These are phyloP conservation scores for Strix aluco DNA, from an alignment of 2,113 vertebrate genomes.

Conservation along the genomic window DNA sequence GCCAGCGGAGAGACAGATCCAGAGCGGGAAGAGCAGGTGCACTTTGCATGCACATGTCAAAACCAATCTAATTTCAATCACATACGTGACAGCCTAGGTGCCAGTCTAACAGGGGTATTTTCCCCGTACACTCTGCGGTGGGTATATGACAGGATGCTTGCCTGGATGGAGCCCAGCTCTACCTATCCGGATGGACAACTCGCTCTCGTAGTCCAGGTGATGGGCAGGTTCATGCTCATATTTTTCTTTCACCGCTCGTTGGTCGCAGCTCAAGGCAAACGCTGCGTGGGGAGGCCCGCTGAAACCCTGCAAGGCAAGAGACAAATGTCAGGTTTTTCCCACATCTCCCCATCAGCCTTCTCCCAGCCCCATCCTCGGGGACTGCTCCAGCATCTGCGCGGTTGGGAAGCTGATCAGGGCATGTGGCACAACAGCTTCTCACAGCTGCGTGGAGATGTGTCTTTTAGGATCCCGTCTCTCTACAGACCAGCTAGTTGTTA, in stretches of 20 bases:
- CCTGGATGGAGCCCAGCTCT: conserved; percentile 87
- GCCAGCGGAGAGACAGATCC: background rate
- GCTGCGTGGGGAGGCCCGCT: conserved; percentile 75
- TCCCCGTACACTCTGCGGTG: background rate
- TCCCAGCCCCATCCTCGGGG: background rate
- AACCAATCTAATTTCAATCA: background rate
- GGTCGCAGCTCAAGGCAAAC: conserved; percentile 75
- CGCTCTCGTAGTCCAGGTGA: conserved; percentile 46
- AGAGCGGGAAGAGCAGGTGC: background rate
- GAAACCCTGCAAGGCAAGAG: conserved; percentile 78
- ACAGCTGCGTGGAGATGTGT: accelerated
- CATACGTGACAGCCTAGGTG: background rate
- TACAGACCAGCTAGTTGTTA: background rate
- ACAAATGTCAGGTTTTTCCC: background rate
- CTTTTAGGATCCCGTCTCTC: background rate
- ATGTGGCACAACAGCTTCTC: background rate
- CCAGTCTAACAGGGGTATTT: background rate
- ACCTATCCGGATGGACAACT: conserved; percentile 93
- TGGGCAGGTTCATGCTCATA: conserved; percentile 17
- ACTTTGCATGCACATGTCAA: background rate
- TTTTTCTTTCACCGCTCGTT: conserved; percentile 77
- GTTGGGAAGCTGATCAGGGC: accelerated
- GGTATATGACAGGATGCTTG: conserved; percentile 89
- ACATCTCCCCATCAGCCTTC: background rate
- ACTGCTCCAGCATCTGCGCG: accelerated